Evolutionary conservation across 2,113 vertebrate species (phyloP).

Genomic region (Plecotus auritus): DNA sequence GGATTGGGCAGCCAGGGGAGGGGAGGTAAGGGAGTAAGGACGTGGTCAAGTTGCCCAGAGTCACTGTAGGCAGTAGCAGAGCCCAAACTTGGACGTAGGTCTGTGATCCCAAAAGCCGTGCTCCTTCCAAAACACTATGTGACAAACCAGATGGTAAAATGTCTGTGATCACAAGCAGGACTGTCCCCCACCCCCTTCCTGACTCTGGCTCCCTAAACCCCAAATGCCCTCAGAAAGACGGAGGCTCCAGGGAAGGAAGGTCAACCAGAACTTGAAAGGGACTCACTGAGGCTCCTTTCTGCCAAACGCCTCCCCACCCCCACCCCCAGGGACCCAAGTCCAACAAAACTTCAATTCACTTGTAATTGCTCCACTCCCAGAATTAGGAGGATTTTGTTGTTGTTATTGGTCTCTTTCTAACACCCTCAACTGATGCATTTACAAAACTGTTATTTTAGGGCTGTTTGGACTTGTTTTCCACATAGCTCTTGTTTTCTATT

Average conservation of each 20-base stretch:
- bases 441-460: constrained; percentile 76
- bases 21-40: background rate
- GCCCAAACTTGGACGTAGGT: background rate
- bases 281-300: constrained; percentile 51
- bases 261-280: constrained; percentile 67
- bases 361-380: constrained; percentile 73
- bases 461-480: constrained; percentile 77
- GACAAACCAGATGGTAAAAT: background rate
- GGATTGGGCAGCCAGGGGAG: background rate
- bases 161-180: background rate
- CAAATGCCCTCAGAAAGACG: constrained; percentile 55
- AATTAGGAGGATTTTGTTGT: constrained; percentile 59
- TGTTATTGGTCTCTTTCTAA: constrained; percentile 67
- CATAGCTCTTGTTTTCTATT: constrained; percentile 74
- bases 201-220: constrained; percentile 46
- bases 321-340: constrained; percentile 61
- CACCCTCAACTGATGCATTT: constrained; percentile 71
- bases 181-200: background rate
- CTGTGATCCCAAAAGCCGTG: background rate
- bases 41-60: background rate
- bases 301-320: constrained; percentile 66
- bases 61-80: background rate
- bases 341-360: constrained; percentile 72
- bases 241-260: constrained; percentile 58
- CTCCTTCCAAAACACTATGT: background rate